These are phyloP conservation scores for Calephelis perditalis DNA, from an alignment of 2,888 invertebrate genomes.

Conservation along the genomic window DNA sequence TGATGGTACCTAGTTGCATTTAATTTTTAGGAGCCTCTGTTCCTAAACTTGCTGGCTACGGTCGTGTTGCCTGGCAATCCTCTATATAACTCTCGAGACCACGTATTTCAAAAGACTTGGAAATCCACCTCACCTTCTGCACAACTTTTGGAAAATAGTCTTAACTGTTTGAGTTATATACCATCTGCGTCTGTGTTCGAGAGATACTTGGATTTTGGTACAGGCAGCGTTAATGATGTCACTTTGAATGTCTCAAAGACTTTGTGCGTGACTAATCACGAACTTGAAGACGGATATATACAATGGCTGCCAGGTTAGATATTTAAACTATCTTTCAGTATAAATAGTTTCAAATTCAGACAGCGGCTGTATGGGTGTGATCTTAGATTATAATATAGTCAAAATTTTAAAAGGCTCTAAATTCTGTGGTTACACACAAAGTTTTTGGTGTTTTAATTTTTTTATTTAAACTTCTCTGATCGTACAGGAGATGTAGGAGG, in stretches of 20 bases:
- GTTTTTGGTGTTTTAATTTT: too few species aligned
- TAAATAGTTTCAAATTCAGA: too few species aligned
- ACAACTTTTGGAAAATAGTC: slow-evolving; percentile 65
- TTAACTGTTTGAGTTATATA: slow-evolving; percentile 52
- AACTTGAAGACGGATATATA: slow-evolving; percentile 55
- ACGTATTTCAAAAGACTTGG: slow-evolving; percentile 51
- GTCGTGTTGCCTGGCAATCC: slow-evolving; percentile 54
- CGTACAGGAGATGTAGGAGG: too few species aligned
- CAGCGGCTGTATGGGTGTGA: too few species aligned
- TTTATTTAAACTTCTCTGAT: too few species aligned
- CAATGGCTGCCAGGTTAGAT: slow-evolving; percentile 62
- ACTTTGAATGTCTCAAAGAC: slow-evolving; percentile 66
- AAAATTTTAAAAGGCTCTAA: too few species aligned
- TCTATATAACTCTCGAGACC: slow-evolving; percentile 47
- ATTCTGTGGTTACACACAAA: too few species aligned
- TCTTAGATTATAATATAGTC: too few species aligned
- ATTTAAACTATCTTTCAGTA: not conserved
- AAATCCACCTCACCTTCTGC: slow-evolving; percentile 46
- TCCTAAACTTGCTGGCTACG: slow-evolving; percentile 51
- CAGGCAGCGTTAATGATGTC: slow-evolving; percentile 51
- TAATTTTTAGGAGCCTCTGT: slow-evolving; percentile 54
- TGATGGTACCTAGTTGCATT: not conserved
- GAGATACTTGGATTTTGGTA: slow-evolving; percentile 61
- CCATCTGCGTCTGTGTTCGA: slow-evolving; percentile 64
- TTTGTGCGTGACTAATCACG: slow-evolving; percentile 65